These are phyloP conservation scores for Pelobates fuscus DNA, from an alignment of 2,113 vertebrate genomes.

Conservation along the genomic window DNA sequence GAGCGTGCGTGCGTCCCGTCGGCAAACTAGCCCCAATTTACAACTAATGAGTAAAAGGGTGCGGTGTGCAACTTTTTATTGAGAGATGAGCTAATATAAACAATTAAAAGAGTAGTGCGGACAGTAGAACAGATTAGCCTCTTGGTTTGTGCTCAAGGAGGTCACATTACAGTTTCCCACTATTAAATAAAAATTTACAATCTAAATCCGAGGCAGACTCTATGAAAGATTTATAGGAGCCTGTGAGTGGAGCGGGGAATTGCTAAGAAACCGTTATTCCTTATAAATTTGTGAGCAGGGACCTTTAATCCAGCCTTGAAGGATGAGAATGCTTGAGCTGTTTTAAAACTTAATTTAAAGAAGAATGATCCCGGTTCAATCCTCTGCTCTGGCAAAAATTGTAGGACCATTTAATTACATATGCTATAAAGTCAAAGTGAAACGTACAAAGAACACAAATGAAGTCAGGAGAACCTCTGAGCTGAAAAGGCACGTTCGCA, in stretches of 20 bases:
- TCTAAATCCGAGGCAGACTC: conserved; percentile 1
- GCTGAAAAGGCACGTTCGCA: neutral
- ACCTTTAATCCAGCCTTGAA: conserved; percentile 30
- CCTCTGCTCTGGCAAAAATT: neutral
- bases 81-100: too few relatives aligned
- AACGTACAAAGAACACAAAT: neutral
- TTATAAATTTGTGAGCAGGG: conserved; percentile 8
- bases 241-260: conserved; percentile 9
- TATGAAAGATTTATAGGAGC: neutral
- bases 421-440: neutral
- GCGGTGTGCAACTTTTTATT: too few relatives aligned
- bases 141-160: neutral
- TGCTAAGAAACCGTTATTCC: neutral
- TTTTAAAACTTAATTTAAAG: conserved; percentile 38
- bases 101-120: neutral
- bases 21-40: too few relatives aligned
- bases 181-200: neutral
- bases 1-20: too few relatives aligned
- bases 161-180: neutral
- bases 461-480: neutral
- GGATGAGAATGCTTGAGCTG: conserved; percentile 23
- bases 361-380: conserved; percentile 3
- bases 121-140: neutral
- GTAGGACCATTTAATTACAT: conserved; percentile 12
- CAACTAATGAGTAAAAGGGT: too few relatives aligned